Evolutionary conservation across 2,797 vertebrate species (phyloP), one percentile per base, ranked within the genome.

Genomic region (Enteromius thamalakanensis): DNA sequence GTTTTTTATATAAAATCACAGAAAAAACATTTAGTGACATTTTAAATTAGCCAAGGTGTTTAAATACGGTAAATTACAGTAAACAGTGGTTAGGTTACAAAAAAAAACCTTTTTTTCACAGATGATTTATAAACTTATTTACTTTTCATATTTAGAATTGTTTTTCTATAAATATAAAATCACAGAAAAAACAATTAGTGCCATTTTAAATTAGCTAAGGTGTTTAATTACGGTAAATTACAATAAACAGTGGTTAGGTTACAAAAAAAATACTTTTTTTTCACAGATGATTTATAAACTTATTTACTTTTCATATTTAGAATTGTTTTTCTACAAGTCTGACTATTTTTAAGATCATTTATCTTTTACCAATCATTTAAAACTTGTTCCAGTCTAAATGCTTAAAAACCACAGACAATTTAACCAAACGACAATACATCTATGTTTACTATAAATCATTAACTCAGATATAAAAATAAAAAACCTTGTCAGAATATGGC

Each of bases 401-500:
- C 6, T n/a, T 10, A 2, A 42, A 42, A 0, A 23, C 3, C 34
- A 40, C 32, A 3, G 1, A 51, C 47, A 55, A 8, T 10, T 10
- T 55, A 55, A 55, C 53, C 49, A 19, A 51, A 55, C n/a, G 53
- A 11, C 53, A 58, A 11, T 23, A 58, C 11, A 58, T 60, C 12
- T 26, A 26, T 51, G 26, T 53, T 51, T 53, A n/a, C 34, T 29
- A 51, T 51, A 51, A 3, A 53, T 1, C n/a, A 60, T 17, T 58
- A 8, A 37, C 15, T 40, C 6, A 55, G 40, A 21, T 32, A 11
- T 37, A 6, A 34, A n/a, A n/a, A 64, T 17, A 82, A 49, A 32
- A 37, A 81, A 95, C 94, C 92, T 95, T 94, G 86, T 95, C 94
- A 75, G 95, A 95, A 88, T 96, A 96, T 0, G 95, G 94, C 81